A percentile compares a stretch with the other conserved stretches of the same genome.
Evolutionary conservation across 2,888 invertebrate species (phyloP).

Genomic region (Malacosoma neustria): DNA sequence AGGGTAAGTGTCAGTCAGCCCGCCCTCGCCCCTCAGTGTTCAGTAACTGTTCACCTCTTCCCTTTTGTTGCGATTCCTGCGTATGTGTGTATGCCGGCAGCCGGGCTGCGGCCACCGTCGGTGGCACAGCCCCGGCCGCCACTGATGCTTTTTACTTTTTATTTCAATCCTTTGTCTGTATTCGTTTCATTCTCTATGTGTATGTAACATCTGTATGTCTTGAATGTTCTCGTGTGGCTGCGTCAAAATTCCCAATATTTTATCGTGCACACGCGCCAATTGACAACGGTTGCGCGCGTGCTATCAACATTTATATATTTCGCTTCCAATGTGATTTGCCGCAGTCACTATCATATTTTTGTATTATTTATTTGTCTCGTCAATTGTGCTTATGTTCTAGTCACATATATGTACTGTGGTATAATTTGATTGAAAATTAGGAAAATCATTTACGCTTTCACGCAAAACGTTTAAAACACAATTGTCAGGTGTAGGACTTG

Average conservation of each 20-base stretch:
- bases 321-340: conserved; percentile 48
- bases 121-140: conserved; percentile 59
- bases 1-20: conserved; percentile 92
- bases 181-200: conserved; percentile 76
- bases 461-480: conserved; percentile 70
- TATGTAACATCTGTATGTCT: conserved; percentile 76
- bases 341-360: conserved; percentile 63
- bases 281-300: conserved; percentile 19
- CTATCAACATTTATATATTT: conserved; percentile 22
- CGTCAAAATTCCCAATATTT: conserved; percentile 44
- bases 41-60: conserved; percentile 72
- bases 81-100: conserved; percentile 69
- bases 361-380: conserved; percentile 73
- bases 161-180: conserved; percentile 72
- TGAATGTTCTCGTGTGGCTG: conserved; percentile 68
- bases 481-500: conserved; percentile 58
- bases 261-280: conserved; percentile 29
- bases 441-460: conserved; percentile 76
- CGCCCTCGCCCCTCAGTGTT: conserved; percentile 76
- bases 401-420: conserved; percentile 53
- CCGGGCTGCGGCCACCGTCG: conserved; percentile 41
- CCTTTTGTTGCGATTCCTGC: conserved; percentile 74
- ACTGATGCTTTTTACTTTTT: conserved; percentile 68
- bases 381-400: conserved; percentile 72
- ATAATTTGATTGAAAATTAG: conserved; percentile 65